Percentiles rank a stretch among this genome's conserved stretches.
These are phyloP conservation scores for Pelobates cultripes DNA, from an alignment of 2,797 vertebrate species.

Conservation along the genomic window DNA sequence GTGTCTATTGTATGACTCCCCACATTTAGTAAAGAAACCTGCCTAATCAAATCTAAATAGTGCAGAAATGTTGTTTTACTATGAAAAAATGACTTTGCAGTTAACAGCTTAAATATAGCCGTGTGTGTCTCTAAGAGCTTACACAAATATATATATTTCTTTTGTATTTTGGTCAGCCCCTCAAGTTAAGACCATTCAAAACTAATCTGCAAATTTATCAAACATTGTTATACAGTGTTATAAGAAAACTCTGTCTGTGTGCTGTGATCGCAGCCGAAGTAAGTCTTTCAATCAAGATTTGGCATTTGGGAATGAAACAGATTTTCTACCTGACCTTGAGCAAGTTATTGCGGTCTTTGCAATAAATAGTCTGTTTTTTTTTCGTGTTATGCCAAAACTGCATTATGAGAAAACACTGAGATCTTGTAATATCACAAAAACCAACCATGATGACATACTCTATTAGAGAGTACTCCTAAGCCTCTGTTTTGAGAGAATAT, in stretches of 20 bases:
- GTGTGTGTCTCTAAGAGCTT: background rate
- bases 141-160: background rate
- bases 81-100: background rate
- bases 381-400: background rate
- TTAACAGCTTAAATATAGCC: background rate
- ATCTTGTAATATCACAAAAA: conserved; percentile 13
- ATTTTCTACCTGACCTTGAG: background rate
- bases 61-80: background rate
- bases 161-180: background rate
- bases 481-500: background rate
- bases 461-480: background rate
- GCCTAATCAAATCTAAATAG: background rate
- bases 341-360: conserved; percentile 12
- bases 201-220: conserved; percentile 15
- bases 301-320: background rate
- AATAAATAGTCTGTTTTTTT: conserved; percentile 17
- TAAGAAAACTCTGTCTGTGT: background rate
- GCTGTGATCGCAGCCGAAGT: background rate
- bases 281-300: conserved; percentile 20
- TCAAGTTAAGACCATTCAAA: background rate
- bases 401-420: background rate
- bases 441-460: background rate
- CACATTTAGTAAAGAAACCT: background rate
- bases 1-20: background rate
- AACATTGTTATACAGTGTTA: conserved; percentile 3